phyloP scores from a whole-genome alignment of 2,113 vertebrate species.

The Podarcis raffonei region DNA sequence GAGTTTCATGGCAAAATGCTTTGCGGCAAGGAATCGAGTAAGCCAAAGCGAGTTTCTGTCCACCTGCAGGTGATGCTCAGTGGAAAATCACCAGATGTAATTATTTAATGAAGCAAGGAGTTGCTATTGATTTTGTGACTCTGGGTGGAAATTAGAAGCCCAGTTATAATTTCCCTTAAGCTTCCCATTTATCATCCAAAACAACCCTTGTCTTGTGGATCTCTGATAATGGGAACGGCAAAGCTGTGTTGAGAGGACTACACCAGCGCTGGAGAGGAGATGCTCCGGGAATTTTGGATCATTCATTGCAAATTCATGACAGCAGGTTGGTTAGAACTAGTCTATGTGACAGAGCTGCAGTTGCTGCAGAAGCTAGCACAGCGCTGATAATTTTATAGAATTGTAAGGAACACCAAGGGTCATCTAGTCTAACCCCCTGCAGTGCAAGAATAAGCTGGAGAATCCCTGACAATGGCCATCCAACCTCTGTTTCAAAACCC shows the following conservation, averaged over 20 bases:
- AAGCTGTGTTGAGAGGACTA: background rate
- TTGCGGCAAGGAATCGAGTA: slow-evolving; percentile 15
- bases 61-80: slow-evolving; percentile 28
- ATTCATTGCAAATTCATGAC: background rate
- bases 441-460: too few relatives aligned
- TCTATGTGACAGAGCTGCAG: background rate
- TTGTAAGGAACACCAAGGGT: too few relatives aligned
- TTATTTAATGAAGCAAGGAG: slow-evolving; percentile 62
- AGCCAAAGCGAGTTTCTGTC: slow-evolving; percentile 32
- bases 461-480: too few relatives aligned
- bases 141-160: slow-evolving; percentile 51
- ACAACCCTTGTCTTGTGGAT: background rate
- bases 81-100: slow-evolving; percentile 42
- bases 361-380: too few relatives aligned
- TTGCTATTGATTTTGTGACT: slow-evolving; percentile 64
- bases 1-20: background rate
- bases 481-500: too few relatives aligned
- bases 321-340: background rate
- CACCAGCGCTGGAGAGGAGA: background rate
- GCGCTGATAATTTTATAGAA: too few relatives aligned
- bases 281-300: background rate
- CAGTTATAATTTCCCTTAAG: slow-evolving; percentile 58
- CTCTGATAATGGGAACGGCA: background rate
- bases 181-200: slow-evolving; percentile 36
- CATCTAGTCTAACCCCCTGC: too few relatives aligned